phyloP scores from a whole-genome alignment of 1,140 invertebrate genomes.

The Heliconius himera region DNA sequence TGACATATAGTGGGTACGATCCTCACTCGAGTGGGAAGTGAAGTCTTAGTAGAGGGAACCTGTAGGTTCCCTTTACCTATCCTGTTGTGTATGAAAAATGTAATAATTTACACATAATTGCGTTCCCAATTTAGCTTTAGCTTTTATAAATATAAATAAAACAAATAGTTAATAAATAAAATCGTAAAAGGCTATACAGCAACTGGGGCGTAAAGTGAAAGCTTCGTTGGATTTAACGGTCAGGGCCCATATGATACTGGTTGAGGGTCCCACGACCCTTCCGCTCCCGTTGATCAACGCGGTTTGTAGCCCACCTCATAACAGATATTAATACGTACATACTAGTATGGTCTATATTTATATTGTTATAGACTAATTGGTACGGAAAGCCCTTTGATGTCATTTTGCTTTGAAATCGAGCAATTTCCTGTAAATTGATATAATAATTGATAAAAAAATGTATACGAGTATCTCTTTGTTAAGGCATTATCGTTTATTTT shows the following conservation, averaged over 20 bases:
- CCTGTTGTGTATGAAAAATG: too few species aligned
- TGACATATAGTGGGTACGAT: too few species aligned
- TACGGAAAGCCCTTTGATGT: constrained; percentile 37
- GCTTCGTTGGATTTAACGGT: constrained; percentile 28
- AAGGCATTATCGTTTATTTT: too few species aligned
- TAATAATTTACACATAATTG: too few species aligned
- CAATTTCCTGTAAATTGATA: constrained; percentile 2
- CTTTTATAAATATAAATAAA: background rate
- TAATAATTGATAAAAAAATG: background rate
- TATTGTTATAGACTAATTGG: constrained; percentile 41
- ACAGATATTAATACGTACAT: constrained; percentile 53
- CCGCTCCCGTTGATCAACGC: constrained; percentile 62
- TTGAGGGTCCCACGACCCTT: constrained; percentile 49
- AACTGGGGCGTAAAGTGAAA: constrained; percentile 18
- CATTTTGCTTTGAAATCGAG: constrained; percentile 12
- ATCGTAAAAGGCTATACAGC: constrained; percentile 12
- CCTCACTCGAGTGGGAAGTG: too few species aligned
- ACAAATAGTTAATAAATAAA: background rate
- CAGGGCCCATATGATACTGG: constrained; percentile 34
- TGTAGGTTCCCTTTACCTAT: too few species aligned
- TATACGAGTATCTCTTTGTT: background rate
- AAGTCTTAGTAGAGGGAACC: too few species aligned
- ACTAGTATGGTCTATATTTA: constrained; percentile 3
- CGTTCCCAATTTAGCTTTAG: background rate
- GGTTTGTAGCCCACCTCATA: constrained; percentile 51